Evolutionary conservation across 2,113 vertebrate genomes (phyloP).

Genomic region (Channa argus): DNA sequence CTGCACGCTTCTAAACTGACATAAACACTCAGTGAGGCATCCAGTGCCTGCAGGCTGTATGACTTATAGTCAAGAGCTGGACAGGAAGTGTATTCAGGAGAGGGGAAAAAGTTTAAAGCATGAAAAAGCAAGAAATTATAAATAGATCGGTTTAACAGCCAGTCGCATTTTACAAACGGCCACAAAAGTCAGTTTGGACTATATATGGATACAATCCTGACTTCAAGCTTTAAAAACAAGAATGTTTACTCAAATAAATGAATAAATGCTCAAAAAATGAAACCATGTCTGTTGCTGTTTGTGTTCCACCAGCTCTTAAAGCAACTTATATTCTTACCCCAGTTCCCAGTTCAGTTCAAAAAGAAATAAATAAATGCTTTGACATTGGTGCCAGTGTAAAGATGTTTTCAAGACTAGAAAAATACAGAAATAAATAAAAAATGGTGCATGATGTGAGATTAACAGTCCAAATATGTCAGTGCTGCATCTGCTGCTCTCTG

Average conservation of each 20-base stretch:
- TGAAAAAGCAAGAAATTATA: conserved; percentile 2
- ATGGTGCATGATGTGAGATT: conserved; percentile 13
- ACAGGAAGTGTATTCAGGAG: conserved; percentile 1
- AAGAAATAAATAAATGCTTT: no score
- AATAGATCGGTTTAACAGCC: neutral
- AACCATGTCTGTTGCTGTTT: neutral
- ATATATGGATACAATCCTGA: neutral
- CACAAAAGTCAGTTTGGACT: neutral
- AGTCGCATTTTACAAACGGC: no score
- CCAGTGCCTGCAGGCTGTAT: conserved; percentile 5
- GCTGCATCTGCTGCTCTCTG: conserved; percentile 18
- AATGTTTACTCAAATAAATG: neutral
- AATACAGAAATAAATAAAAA: neutral
- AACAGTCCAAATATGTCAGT: conserved; percentile 15
- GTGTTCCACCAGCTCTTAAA: neutral
- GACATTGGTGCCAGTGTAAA: neutral
- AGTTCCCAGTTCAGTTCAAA: neutral
- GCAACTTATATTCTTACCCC: neutral
- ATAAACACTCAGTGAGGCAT: neutral
- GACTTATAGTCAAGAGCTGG: neutral
- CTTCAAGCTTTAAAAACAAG: neutral
- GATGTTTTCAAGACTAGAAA: conserved; percentile 15
- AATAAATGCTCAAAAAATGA: neutral
- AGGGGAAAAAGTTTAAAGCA: neutral
- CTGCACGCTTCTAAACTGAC: conserved; percentile 13